Conservation (phyloP, 1,140 invertebrate genomes). For the Teleogryllus occipitalis region DNA sequence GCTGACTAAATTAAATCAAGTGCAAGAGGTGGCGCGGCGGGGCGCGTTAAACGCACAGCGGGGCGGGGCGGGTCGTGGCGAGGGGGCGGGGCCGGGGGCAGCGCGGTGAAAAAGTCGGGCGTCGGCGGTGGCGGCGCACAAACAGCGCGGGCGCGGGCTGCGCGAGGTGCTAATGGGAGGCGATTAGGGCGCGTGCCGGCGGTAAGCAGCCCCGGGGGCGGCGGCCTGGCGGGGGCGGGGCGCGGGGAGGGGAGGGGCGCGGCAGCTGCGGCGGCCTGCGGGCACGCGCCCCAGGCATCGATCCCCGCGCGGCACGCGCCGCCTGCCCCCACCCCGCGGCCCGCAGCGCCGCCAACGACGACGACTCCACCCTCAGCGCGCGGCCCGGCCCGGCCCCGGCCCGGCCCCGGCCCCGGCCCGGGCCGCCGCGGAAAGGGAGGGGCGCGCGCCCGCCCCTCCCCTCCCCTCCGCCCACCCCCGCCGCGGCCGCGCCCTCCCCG, state of each 20-base stretch:
- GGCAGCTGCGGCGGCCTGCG: background rate
- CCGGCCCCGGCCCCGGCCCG: too few relatives aligned
- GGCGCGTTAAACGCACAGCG: background rate
- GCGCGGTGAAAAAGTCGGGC: background rate
- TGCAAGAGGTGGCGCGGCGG: background rate
- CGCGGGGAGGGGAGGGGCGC: too few relatives aligned
- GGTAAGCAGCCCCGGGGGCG: background rate
- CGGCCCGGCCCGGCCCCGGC: too few relatives aligned
- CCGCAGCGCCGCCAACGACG: background rate
- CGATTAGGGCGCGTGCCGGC: conserved; percentile 1
- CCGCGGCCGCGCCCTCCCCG: background rate
- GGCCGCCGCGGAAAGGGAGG: background rate
- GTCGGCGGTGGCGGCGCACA: background rate
- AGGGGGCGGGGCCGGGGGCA: too few relatives aligned
- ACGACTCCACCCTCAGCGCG: background rate
- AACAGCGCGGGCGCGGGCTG: background rate
- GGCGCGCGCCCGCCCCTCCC: too few relatives aligned
- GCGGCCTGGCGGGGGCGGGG: background rate
- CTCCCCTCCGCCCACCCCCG: too few relatives aligned
- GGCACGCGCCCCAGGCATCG: background rate
- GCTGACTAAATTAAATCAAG: conserved; percentile 1
- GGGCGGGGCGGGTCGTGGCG: background rate
- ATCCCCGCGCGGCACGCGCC: background rate
- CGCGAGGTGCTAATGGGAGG: background rate
- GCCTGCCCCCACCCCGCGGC: background rate